Evolutionary conservation across 2,797 vertebrate species (phyloP), one percentile per base, ranked within the genome.

Genomic region (Sebastes iracundus): DNA sequence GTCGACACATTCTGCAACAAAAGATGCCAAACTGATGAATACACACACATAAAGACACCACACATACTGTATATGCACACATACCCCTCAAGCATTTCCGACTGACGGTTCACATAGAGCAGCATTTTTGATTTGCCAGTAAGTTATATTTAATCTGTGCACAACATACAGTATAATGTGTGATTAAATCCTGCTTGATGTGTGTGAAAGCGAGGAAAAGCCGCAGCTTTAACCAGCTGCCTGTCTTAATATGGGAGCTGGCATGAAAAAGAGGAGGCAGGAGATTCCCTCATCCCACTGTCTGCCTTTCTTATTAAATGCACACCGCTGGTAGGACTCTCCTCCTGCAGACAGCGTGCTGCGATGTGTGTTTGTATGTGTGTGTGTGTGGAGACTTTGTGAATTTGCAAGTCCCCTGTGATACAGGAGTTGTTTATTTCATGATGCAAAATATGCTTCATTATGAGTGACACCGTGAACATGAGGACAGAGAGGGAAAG

Each of bases 261-360:
- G 62, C 59, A 85, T 72, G 61, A 80, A 82, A 82, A 63, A 64
- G 74, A 64, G 23, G 56, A 90, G 53, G 61, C 86, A 64, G 68
- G 81, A 81, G 81, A 89, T 80, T 82, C 87, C 73, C 79, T 86
- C 79, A 77, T 67, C 76, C 38, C 27, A 68, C 81, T 73, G 74
- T 84, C 86, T 85, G 80, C 79, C 80, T 82, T 79, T 82, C 76
- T 82, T 82, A 87, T 83, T 85, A 80, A 82, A 86, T 32, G 72
- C 81, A 81, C 53, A 63, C 80, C 68, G 46, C 77, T 72, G 52
- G 53, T 49, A 81, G 55, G 59, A 73, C 64, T 79, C 49, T 20
- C 38, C 28, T 80, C 75, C 67, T 4, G 5, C 63, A 75, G 63
- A 85, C 66, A 53, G 68, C 14, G 46, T 83, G 81, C 18, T 63